A percentile compares a stretch with the other conserved stretches of the same genome.
phyloP scores from a whole-genome alignment of 1,140 invertebrate genomes.

The Caenorhabditis brenneri region DNA sequence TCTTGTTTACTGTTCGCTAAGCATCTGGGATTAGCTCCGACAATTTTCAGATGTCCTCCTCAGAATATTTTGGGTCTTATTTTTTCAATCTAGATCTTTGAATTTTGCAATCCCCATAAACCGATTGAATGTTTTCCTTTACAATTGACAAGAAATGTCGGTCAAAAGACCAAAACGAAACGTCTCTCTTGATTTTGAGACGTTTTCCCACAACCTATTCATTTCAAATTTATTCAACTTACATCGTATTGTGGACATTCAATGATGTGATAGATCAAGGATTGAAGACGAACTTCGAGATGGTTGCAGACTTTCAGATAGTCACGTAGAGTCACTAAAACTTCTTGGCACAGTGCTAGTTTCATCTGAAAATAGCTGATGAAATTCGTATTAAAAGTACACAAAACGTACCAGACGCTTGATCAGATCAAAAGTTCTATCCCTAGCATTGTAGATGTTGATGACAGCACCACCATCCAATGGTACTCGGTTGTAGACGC shows the following conservation, averaged over 20 bases:
- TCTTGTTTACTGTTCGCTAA: no score
- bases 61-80: no score
- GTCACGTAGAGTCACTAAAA: not conserved
- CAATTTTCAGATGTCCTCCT: no score
- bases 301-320: not conserved
- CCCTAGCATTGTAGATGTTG: not conserved
- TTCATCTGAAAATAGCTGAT: not conserved
- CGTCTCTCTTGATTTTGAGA: no score
- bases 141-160: no score
- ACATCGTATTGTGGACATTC: constrained; percentile 10
- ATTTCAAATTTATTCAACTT: not conserved
- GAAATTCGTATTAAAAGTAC: not conserved
- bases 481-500: not conserved
- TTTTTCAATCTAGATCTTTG: no score
- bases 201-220: no score
- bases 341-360: not conserved
- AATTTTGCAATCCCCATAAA: no score
- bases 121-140: no score
- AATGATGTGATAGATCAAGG: not conserved
- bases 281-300: not conserved
- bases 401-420: not conserved
- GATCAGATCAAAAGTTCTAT: not conserved
- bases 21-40: no score
- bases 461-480: not conserved
- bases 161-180: not conserved